Evolutionary conservation across 2,113 vertebrate genomes (phyloP), one percentile per base, ranked within the genome.

Genomic region (Dunckerocampus dactyliophorus): DNA sequence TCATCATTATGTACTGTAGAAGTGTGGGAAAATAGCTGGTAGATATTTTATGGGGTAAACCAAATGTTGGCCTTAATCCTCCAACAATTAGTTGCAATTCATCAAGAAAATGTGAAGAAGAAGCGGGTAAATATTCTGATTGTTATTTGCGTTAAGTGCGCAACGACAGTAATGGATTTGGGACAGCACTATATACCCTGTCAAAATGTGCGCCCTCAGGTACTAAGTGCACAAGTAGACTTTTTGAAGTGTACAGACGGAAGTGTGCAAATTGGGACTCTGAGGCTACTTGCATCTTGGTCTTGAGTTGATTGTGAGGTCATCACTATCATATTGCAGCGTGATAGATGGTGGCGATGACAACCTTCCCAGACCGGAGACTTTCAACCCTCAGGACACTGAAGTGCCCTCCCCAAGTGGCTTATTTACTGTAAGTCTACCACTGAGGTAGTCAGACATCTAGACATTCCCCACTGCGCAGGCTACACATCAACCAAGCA

Each of bases 361-460:
- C 6, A 9, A 16, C 43, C 15, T 91, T 20, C 72, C 67, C 6
- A 64, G 52, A 16, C 82, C 86, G 0, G 87, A 90, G 34, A 39
- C 82, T n/a, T 86, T 81, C 12, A 83, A 82, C 0, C 83, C 87
- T 48, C 82, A 79, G 42, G 72, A 69, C 62, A 89, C 90, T 11
- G 87, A 90, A 4, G 22, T 78, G 0, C 82, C 77, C 8, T 85
- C 82, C 5, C 72, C 73, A 9, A 0, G 78, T 0, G 20, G 71
- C 22, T 82, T 69, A 16, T 34, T 34, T 8, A 34, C 31, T 77
- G 69, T 21, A 83, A 53, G 54, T 81, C 82, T 0, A 2, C 66
- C 16, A 85, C 60, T 42, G 37, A 9, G 76, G 89, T 92, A 86
- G 3, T 69, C 21, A 28, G 47, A 15, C 3, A 20, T 9, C 8